Evolutionary conservation across 2,888 invertebrate species (phyloP), one percentile per base, ranked within the genome.

Genomic region (Vanessa cardui): DNA sequence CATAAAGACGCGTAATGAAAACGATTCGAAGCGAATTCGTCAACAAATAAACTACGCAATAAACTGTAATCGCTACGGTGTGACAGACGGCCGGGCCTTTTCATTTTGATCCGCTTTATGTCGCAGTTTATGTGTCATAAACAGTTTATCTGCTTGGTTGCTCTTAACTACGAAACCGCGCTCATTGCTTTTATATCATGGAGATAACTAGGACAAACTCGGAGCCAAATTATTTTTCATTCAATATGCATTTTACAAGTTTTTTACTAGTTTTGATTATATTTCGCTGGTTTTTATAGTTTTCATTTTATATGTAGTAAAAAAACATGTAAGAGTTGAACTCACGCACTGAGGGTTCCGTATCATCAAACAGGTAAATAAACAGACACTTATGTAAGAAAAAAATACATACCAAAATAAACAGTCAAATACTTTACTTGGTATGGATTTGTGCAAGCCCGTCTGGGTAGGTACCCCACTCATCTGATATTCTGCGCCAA

Each of bases 101-200:
- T 45, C 45, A 59, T 54, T 62, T 68, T 58, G 21, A 46, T 62
- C 49, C 56, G 56, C 16, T 65, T 64, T 62, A 70, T 62, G 68
- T 59, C 49, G 33, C 47, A 56, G 44, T 70, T 70, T 70, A 70
- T 59, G 62, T 45, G 46, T 70, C 70, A 62, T 71, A 68, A 68
- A 71, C 50, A 45, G 60, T 59, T 63, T 66, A 71, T 68, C 63
- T 50, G 62, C 60, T 63, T 56, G 39, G 31, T 44, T 5, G 60
- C 52, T 66, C 61, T 66, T 54, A 52, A 58, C 67, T 61, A 56
- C 64, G 18, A 45, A 65, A 60, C 52, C 59, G 21, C 16, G 39
- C 50, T 59, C 58, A 59, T 64, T 31, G 50, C 52, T 7, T 44
- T 31, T 64, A 44, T 50, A 59, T 39, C 21, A 20, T 20, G 21